Base-by-base conservation (phyloP, 2,797 vertebrate species). In the Poeciliopsis turneri region DNA sequence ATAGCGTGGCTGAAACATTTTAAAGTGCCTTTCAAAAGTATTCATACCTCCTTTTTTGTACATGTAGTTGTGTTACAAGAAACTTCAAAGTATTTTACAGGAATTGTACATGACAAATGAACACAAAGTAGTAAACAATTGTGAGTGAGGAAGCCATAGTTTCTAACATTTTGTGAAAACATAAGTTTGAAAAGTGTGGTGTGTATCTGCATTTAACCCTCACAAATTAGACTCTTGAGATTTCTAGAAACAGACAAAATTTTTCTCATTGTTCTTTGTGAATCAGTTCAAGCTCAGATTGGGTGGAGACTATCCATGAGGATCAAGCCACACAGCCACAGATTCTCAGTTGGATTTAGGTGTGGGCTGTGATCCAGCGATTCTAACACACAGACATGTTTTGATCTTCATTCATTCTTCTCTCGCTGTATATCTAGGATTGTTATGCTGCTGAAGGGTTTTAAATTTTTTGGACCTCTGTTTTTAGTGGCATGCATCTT, bases 1-100 rank as follows among this genome's bases (percentile, higher is more conserved):
- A 95, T 96, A 95, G 95, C 86, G 84, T 86, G 91, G 89, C 92
- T 96, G 92, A 94, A 95, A 95, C 95, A 91, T 92, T 94, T 95
- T 96, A 94, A 95, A 96, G 91, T 94, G 68, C 68, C 41, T 45
- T 71, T n/a, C 43, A 45, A 46, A 71, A 71, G 43, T 71, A 71
- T 71, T 46, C 68, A 46, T 28, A 71, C 41, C 43, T 12, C 68
- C 16, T 28, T 28, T 28, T 18, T 45, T 28, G 41, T 46, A 71
- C 43, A 71, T 46, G 43, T 18, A 20, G 25, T 45, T 10, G 3
- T 45, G 43, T 16, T 41, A 68, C 36, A 68, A 71, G 13, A 46
- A 71, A 71, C 68, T 28, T 71, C 6, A 71, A 43, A 71, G 68
- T 30, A 46, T 28, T 45, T 71, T 3, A 45, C 5, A 18, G 43